These are phyloP conservation scores for Picus viridis DNA, from an alignment of 2,797 vertebrate species.

Conservation along the genomic window DNA sequence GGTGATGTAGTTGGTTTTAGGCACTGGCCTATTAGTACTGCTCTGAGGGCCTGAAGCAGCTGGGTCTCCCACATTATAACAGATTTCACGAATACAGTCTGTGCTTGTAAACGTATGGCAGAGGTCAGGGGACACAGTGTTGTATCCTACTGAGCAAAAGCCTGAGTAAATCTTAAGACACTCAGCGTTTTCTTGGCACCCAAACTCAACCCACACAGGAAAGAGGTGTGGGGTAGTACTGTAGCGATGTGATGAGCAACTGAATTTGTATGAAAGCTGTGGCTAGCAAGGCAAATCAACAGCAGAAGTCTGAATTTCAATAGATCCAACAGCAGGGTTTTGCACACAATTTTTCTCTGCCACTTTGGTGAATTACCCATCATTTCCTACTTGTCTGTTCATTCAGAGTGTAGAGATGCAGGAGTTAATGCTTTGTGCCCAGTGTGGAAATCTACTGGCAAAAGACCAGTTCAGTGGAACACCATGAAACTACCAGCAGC, in stretches of 20 bases:
- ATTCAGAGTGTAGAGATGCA: background rate
- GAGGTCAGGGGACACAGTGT: background rate
- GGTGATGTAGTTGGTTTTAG: background rate
- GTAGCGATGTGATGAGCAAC: background rate
- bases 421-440: background rate
- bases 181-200: background rate
- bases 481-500: background rate
- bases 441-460: background rate
- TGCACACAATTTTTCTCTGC: background rate
- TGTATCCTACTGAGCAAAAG: background rate
- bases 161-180: background rate
- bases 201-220: rapidly evolving
- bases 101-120: background rate
- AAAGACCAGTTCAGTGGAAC: background rate
- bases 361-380: background rate
- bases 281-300: background rate
- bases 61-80: background rate
- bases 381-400: background rate
- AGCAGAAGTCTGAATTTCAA: background rate
- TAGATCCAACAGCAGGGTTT: background rate
- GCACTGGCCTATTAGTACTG: background rate
- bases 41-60: background rate
- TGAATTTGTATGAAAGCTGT: background rate
- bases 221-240: background rate
- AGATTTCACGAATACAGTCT: background rate